Conservation (phyloP, 1,140 invertebrate species). For the Maniola jurtina region DNA sequence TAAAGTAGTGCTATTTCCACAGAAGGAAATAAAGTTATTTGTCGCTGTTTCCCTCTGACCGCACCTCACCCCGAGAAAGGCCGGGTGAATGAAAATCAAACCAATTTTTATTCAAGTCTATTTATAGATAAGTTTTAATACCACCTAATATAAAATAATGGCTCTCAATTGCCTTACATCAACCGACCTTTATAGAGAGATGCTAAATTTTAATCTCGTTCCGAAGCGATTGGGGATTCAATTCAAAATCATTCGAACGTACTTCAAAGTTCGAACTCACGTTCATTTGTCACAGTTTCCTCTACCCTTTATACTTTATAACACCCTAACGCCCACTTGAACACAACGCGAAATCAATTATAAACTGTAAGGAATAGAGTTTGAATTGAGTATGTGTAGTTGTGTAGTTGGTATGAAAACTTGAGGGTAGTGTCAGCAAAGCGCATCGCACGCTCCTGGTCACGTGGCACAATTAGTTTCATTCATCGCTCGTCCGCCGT, state of each 20-base stretch:
- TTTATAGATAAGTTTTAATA: not conserved
- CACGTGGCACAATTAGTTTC: conserved; percentile 69
- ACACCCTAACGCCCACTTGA: conserved; percentile 5
- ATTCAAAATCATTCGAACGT: conserved; percentile 58
- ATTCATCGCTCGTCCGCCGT: conserved; percentile 54
- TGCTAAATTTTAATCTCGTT: conserved; percentile 53
- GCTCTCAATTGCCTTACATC: conserved; percentile 26
- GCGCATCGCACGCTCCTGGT: conserved; percentile 47
- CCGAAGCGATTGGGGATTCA: conserved; percentile 46
- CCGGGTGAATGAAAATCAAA: not conserved
- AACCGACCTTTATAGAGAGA: conserved; percentile 27
- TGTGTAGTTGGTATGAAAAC: conserved; percentile 9
- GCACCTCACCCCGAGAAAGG: too few species aligned
- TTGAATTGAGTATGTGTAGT: conserved; percentile 10
- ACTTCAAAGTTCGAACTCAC: conserved; percentile 63
- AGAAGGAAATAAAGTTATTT: too few species aligned
- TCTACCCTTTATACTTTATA: conserved; percentile 20
- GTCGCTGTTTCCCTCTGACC: too few species aligned
- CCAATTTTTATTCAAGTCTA: not conserved
- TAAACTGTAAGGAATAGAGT: conserved; percentile 11
- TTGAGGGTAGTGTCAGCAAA: conserved; percentile 36
- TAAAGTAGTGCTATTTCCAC: too few species aligned
- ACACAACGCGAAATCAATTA: conserved; percentile 9
- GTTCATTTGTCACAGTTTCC: conserved; percentile 68
- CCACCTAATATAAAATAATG: conserved; percentile 16